These are phyloP conservation scores for Scolanthus callimorphus DNA, from an alignment of 92 coral and sea anemone genomes.

Conservation along the genomic window DNA sequence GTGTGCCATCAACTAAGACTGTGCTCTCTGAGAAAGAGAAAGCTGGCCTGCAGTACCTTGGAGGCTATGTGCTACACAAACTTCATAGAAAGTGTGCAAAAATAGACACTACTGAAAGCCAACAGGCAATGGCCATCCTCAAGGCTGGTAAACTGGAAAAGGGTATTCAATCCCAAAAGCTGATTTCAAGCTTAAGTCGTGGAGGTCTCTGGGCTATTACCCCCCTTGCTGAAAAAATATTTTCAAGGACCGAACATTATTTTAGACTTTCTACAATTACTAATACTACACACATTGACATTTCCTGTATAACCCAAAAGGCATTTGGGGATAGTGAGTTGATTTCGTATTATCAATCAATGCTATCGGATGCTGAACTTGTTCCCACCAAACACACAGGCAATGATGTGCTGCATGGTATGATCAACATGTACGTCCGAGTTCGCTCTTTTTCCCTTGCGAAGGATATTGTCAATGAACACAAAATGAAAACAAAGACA, in stretches of 20 bases:
- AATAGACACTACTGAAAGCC: conserved; percentile 10
- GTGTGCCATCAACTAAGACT: background rate
- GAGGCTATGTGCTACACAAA: conserved; percentile 56
- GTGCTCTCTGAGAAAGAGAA: conserved; percentile 14
- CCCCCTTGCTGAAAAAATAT: conserved; percentile 8
- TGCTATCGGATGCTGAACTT: conserved; percentile 11
- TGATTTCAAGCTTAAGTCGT: conserved; percentile 20
- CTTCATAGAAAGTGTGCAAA: conserved; percentile 33
- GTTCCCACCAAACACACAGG: background rate
- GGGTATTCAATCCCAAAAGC: conserved; percentile 15
- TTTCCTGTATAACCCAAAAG: conserved; percentile 11
- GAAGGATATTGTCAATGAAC: background rate
- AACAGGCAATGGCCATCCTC: conserved; percentile 47
- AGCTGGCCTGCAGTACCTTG: conserved; percentile 47
- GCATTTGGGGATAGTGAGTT: conserved; percentile 20
- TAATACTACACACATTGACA: conserved; percentile 10
- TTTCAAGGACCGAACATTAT: conserved; percentile 6
- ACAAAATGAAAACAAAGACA: background rate
- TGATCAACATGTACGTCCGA: background rate
- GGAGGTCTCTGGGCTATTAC: conserved; percentile 40
- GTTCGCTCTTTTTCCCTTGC: conserved; percentile 8
- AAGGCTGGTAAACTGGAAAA: conserved; percentile 33
- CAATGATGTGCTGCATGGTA: conserved; percentile 2
- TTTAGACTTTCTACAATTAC: conserved; percentile 5
- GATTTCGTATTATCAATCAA: conserved; percentile 7